Evolutionary conservation across 2,797 vertebrate species (phyloP).

Genomic region (Garrulus glandarius): DNA sequence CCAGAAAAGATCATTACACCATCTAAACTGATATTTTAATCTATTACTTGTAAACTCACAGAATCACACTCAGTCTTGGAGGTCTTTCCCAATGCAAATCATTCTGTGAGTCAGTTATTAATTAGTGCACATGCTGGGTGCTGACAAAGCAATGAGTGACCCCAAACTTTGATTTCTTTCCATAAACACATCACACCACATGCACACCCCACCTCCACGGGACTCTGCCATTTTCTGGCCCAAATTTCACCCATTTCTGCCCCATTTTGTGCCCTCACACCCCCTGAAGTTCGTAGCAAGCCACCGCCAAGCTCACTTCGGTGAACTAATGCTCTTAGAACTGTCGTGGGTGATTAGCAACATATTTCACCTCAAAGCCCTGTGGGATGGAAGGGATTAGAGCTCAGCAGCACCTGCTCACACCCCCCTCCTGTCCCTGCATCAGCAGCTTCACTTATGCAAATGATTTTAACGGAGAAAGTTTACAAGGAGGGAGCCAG

Average conservation of each 20-base stretch:
- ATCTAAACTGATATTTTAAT: not conserved
- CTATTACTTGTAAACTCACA: not conserved
- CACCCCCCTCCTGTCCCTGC: not conserved
- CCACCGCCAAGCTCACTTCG: not conserved
- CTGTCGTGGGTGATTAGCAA: not conserved
- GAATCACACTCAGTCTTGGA: not conserved
- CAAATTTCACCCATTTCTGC: not conserved
- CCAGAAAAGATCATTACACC: not conserved
- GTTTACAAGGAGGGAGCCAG: not conserved
- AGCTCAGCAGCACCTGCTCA: not conserved
- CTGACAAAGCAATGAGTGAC: not conserved
- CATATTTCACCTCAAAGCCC: not conserved
- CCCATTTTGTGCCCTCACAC: not conserved
- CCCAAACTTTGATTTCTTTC: not conserved
- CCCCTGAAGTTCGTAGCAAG: not conserved
- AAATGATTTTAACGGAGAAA: not conserved
- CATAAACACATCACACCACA: not conserved
- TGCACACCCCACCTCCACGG: rapidly evolving
- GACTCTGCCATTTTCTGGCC: not conserved
- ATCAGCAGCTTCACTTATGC: not conserved
- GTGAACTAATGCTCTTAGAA: not conserved
- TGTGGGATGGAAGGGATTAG: not conserved
- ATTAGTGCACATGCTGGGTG: rapidly evolving
- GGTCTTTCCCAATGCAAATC: not conserved
- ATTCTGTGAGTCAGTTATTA: not conserved